These are phyloP conservation scores for Pseudocheirus occidentalis DNA, from an alignment of 2,797 vertebrate species.

Conservation along the genomic window DNA sequence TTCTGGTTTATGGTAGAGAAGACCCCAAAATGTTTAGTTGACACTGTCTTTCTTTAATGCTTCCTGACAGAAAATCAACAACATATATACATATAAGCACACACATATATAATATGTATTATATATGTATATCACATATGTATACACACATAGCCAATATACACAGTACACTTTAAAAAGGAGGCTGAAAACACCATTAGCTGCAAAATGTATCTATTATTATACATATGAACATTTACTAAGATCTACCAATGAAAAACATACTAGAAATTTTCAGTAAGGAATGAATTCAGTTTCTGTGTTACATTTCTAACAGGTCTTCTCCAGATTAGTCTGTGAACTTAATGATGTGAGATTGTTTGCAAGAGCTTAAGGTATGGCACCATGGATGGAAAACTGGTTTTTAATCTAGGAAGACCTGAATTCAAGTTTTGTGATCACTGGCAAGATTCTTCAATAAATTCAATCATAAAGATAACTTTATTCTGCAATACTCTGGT, in stretches of 20 bases:
- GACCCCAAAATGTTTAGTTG: constrained; percentile 76
- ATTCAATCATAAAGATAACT: neutral
- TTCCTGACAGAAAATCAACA: constrained; percentile 76
- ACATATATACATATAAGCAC: too few species aligned
- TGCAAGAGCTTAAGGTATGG: neutral
- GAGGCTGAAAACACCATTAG: constrained; percentile 67
- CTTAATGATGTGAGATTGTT: neutral
- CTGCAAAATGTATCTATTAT: constrained; percentile 25
- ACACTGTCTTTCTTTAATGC: constrained; percentile 77
- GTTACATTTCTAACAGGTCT: constrained; percentile 46
- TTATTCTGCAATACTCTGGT: neutral
- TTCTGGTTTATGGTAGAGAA: constrained; percentile 82
- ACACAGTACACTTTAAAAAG: constrained; percentile 59
- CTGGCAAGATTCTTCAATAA: neutral
- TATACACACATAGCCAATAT: too few species aligned
- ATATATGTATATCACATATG: too few species aligned
- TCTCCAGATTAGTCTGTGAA: constrained; percentile 18
- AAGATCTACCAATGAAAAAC: constrained; percentile 56
- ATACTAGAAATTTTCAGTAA: constrained; percentile 46
- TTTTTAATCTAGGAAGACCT: neutral
- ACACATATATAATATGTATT: too few species aligned
- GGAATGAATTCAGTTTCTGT: constrained; percentile 28
- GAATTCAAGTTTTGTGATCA: neutral
- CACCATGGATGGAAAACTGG: neutral
- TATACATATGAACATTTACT: constrained; percentile 51